phyloP scores from a whole-genome alignment of 2,888 invertebrate species.

The Cybosia mesomella region DNA sequence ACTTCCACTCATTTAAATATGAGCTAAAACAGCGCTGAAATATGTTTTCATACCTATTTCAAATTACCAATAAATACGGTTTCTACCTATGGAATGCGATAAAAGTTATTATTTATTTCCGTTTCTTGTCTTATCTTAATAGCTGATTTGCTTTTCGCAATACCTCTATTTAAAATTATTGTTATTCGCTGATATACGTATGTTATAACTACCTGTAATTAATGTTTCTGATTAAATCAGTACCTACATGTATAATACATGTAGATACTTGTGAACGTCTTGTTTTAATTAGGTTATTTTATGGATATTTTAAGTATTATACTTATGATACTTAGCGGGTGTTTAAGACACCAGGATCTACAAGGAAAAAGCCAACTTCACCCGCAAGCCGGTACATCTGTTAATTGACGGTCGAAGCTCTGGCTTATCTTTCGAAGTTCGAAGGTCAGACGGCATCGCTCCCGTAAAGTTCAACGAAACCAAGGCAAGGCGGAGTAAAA shows the following conservation, averaged over 20 bases:
- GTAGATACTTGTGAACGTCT: neutral
- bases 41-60: neutral
- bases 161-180: slow-evolving; percentile 2
- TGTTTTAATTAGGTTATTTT: neutral
- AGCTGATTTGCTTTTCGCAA: slow-evolving; percentile 11
- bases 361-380: neutral
- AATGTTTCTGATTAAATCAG: slow-evolving; percentile 3
- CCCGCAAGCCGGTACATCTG: neutral
- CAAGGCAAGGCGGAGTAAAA: too few relatives aligned
- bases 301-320: neutral
- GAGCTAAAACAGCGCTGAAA: neutral
- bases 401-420: neutral
- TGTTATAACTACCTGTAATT: slow-evolving; percentile 12
- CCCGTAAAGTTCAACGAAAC: too few relatives aligned
- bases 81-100: slow-evolving; percentile 12
- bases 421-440: too few relatives aligned
- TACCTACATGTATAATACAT: neutral
- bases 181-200: slow-evolving; percentile 19
- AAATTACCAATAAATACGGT: slow-evolving; percentile 2
- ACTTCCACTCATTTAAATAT: neutral
- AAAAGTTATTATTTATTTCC: slow-evolving; percentile 16
- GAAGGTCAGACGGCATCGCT: too few relatives aligned
- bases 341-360: too few relatives aligned
- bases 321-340: neutral
- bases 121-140: slow-evolving; percentile 18